A percentile compares a stretch with the other conserved stretches of the same genome.
phyloP scores from a whole-genome alignment of 2,888 invertebrate genomes.

The Opisthograptis luteolata region DNA sequence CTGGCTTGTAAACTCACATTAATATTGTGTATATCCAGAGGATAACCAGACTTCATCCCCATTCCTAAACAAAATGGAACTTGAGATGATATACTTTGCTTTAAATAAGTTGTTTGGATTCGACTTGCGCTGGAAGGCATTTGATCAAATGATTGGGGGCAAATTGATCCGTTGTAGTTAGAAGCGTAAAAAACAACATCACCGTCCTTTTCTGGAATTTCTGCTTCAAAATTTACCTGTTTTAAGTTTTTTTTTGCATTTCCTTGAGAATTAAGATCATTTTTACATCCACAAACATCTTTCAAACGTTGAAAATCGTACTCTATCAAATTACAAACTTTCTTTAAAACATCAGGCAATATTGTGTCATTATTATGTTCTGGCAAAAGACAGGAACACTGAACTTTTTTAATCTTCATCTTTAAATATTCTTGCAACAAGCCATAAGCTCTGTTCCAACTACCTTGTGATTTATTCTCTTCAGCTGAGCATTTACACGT shows the following conservation, averaged over 20 bases:
- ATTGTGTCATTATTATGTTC: conserved; percentile 45
- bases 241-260: conserved; percentile 1
- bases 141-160: not conserved
- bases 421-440: conserved; percentile 75
- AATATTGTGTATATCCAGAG: conserved; percentile 31
- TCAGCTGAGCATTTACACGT: conserved; percentile 54
- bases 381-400: conserved; percentile 56
- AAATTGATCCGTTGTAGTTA: not conserved
- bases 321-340: conserved; percentile 67
- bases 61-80: conserved; percentile 43
- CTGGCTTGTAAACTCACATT: not conserved
- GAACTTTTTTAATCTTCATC: conserved; percentile 68
- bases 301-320: conserved; percentile 70
- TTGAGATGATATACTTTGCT: conserved; percentile 50
- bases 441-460: conserved; percentile 70
- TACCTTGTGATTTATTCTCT: conserved; percentile 45
- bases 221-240: conserved; percentile 28
- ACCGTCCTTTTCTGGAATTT: conserved; percentile 49
- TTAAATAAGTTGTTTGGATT: not conserved
- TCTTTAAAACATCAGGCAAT: conserved; percentile 59
- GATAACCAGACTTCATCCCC: conserved; percentile 54
- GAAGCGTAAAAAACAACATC: not conserved
- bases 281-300: conserved; percentile 53
- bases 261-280: conserved; percentile 13
- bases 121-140: not conserved